Evolutionary conservation across 2,888 invertebrate genomes (phyloP).

Genomic region (Nymphalis c-album): DNA sequence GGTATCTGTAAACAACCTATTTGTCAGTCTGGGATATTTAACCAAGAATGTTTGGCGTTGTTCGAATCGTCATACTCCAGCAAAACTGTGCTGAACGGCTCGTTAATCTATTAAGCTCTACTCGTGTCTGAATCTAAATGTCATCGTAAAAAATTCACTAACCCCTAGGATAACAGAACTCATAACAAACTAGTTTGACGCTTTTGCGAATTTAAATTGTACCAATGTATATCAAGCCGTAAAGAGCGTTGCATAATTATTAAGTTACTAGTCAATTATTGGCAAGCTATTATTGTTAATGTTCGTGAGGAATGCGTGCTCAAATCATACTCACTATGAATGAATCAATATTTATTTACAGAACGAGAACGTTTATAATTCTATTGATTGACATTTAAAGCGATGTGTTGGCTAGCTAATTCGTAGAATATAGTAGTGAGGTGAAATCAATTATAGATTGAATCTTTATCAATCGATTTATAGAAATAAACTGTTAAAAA

Average conservation of each 20-base stretch:
- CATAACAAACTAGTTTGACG: background rate
- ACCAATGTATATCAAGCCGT: background rate
- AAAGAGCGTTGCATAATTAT: background rate
- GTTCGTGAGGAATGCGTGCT: background rate
- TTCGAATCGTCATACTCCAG: slow-evolving; percentile 11
- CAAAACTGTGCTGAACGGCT: slow-evolving; percentile 7
- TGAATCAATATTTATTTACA: slow-evolving; percentile 21
- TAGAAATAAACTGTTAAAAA: background rate
- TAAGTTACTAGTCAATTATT: slow-evolving; percentile 1
- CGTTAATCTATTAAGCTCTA: slow-evolving; percentile 17
- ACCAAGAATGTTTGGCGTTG: background rate
- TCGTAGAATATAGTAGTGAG: background rate
- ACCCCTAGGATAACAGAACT: background rate
- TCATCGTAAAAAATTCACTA: slow-evolving; percentile 8
- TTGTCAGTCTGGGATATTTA: background rate
- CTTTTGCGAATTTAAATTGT: slow-evolving; percentile 21
- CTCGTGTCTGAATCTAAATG: slow-evolving; percentile 9
- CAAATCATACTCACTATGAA: background rate
- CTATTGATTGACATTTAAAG: background rate
- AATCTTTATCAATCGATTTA: background rate
- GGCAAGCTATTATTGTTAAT: slow-evolving; percentile 7
- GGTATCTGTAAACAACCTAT: too few species aligned
- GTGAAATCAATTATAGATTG: background rate
- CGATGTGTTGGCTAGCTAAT: background rate
- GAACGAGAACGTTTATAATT: background rate